Conservation (phyloP, 2,113 vertebrate genomes). For the Xerus inauris region DNA sequence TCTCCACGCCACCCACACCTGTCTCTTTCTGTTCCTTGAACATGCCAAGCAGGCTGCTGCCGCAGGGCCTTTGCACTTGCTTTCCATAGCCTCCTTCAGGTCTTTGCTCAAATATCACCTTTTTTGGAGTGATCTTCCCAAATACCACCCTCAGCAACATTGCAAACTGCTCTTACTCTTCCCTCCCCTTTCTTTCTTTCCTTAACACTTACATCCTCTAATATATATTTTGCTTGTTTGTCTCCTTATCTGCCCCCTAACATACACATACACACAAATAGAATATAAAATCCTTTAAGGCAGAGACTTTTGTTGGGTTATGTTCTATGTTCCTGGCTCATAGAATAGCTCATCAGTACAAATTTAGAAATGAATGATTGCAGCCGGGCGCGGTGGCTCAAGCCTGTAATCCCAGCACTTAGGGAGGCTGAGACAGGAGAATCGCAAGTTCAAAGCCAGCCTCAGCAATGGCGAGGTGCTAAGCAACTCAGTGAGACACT, state of each 20-base stretch:
- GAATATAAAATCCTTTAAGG: background rate
- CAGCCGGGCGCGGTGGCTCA: too few relatives aligned
- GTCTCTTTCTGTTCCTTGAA: background rate
- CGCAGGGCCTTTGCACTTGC: conserved; percentile 19
- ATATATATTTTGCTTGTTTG: background rate
- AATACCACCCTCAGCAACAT: background rate
- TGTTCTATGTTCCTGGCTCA: background rate
- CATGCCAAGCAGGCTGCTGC: background rate
- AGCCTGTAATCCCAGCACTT: too few relatives aligned
- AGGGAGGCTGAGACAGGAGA: too few relatives aligned
- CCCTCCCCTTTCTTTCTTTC: background rate
- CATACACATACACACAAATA: too few relatives aligned
- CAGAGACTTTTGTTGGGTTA: background rate
- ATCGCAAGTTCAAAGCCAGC: too few relatives aligned
- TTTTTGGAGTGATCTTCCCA: background rate
- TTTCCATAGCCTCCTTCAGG: background rate
- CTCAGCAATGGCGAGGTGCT: too few relatives aligned
- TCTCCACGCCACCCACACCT: background rate
- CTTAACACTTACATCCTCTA: background rate
- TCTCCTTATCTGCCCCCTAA: background rate
- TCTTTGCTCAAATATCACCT: background rate
- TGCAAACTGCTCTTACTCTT: background rate
- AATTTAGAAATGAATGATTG: background rate
- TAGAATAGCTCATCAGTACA: background rate
- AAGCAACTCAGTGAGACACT: too few relatives aligned